These are phyloP conservation scores for Aplocera efformata DNA, from an alignment of 2,888 invertebrate species.

Conservation along the genomic window DNA sequence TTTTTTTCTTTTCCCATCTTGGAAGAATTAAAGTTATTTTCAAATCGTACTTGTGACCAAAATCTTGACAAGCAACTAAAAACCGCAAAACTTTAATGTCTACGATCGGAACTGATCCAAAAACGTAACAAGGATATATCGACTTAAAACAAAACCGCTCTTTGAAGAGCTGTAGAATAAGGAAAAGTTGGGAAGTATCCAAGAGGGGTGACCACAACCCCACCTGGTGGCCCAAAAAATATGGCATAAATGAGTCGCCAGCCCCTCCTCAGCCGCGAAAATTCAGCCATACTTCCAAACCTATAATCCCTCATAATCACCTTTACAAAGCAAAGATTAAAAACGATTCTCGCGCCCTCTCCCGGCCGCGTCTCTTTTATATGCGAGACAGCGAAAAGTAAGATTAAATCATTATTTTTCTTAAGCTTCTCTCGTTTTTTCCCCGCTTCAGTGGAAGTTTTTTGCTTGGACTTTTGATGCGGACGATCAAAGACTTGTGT, in stretches of 20 bases:
- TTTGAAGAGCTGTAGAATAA: slow-evolving; percentile 69
- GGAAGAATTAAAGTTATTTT: too few species aligned
- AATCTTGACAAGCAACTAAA: too few species aligned
- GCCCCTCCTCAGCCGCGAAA: slow-evolving; percentile 69
- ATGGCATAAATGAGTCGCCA: slow-evolving; percentile 67
- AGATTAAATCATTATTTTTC: slow-evolving; percentile 82
- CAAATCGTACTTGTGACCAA: too few species aligned
- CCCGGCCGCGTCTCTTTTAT: slow-evolving; percentile 64
- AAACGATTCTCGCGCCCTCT: slow-evolving; percentile 74
- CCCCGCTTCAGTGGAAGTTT: slow-evolving; percentile 68
- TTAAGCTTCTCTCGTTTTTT: slow-evolving; percentile 77
- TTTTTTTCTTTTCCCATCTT: too few species aligned
- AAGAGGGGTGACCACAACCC: slow-evolving; percentile 67
- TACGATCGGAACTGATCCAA: slow-evolving; percentile 54
- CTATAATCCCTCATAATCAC: slow-evolving; percentile 82
- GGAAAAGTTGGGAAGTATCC: slow-evolving; percentile 72
- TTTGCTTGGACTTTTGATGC: slow-evolving; percentile 78
- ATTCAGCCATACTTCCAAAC: slow-evolving; percentile 80
- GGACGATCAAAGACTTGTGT: slow-evolving; percentile 80
- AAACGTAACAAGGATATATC: slow-evolving; percentile 44
- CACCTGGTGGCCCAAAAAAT: slow-evolving; percentile 70
- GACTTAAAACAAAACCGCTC: slow-evolving; percentile 58
- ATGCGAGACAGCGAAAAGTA: slow-evolving; percentile 78
- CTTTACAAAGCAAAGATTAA: slow-evolving; percentile 83
- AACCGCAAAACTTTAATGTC: slow-evolving; percentile 9